Base-by-base conservation (phyloP, 1,140 invertebrate genomes). In the Holotrichia oblita region DNA sequence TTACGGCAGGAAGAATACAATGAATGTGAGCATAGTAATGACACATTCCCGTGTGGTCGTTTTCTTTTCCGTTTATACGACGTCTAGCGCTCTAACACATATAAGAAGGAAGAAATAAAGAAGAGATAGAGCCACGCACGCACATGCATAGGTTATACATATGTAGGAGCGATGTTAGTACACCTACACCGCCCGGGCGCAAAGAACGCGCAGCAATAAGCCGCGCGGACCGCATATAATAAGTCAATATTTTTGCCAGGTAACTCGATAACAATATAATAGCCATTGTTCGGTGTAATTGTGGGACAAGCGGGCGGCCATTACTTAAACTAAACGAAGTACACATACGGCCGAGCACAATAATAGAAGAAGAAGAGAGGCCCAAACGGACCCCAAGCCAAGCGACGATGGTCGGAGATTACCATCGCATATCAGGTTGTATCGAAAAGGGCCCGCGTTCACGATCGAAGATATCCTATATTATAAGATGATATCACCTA, bases 211-310 rank as follows among this genome's bases (percentile, higher is more conserved):
- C 48, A 17, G 48, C 48, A 55, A 55, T 55, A 55, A 55, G 48
- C 48, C 48, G 48, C 48, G 48, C 48, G 59, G 76, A 79, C 80
- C 82, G 83, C 81, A 83, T 81, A 83, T 83, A 84, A 85, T 85
- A 86, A 85, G 85, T 86, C 85, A 86, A 86, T 85, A 86, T 86
- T 86, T 85, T 86, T 86, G 83, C 83, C 73, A 81, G 78, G 78
- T 82, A 84, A 83, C 84, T 84, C 83, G 85, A 85, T 86, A 86
- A 85, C 85, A 85, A 86, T 86, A 86, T 86, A 86, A 86, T 86
- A 83, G 85, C 84, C 82, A 86, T 86, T 86, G 85, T 86, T 86
- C 79, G 73, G 82, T 81, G 84, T 86, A 86, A 86, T 86, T 86
- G 85, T 85, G 81, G 83, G 83, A 83, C 84, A 82, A 81, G 80